A percentile compares a stretch with the other conserved stretches of the same genome.
phyloP scores from a whole-genome alignment of 2,797 vertebrate species.

The Pogoniulus pusillus region DNA sequence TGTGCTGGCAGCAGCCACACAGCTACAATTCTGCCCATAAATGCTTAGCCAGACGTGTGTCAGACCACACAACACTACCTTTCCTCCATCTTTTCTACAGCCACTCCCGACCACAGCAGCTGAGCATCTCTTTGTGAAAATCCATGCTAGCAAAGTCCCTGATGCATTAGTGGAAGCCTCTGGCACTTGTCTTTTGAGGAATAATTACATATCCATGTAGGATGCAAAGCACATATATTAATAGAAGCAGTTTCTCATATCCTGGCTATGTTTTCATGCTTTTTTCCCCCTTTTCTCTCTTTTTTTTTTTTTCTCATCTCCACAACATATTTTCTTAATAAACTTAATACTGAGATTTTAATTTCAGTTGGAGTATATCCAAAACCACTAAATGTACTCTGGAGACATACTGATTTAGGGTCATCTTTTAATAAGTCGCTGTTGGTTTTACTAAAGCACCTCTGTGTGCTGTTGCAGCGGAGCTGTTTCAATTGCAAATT shows the following conservation, averaged over 20 bases:
- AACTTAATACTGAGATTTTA: neutral
- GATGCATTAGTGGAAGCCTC: neutral
- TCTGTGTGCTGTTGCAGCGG: slow-evolving; percentile 16
- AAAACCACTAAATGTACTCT: neutral
- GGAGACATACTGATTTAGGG: slow-evolving; percentile 17
- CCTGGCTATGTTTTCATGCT: neutral
- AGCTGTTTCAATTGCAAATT: slow-evolving; percentile 9
- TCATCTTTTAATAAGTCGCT: slow-evolving; percentile 32
- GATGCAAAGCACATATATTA: neutral
- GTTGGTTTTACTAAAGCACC: slow-evolving; percentile 19
- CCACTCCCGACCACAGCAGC: neutral
- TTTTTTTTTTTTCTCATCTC: neutral
- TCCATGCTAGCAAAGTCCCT: neutral
- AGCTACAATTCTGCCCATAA: neutral
- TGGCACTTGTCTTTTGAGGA: neutral
- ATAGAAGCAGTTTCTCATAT: neutral
- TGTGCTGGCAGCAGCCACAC: neutral
- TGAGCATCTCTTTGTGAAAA: neutral
- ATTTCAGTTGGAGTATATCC: slow-evolving; percentile 13
- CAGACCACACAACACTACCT: neutral
- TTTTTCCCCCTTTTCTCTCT: neutral
- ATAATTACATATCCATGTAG: neutral
- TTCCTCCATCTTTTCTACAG: neutral
- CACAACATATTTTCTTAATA: neutral
- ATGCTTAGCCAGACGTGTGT: neutral